Percentiles rank a stretch among this genome's conserved stretches.
These are phyloP conservation scores for Eulithis prunata DNA, from an alignment of 2,888 invertebrate genomes.

Conservation along the genomic window DNA sequence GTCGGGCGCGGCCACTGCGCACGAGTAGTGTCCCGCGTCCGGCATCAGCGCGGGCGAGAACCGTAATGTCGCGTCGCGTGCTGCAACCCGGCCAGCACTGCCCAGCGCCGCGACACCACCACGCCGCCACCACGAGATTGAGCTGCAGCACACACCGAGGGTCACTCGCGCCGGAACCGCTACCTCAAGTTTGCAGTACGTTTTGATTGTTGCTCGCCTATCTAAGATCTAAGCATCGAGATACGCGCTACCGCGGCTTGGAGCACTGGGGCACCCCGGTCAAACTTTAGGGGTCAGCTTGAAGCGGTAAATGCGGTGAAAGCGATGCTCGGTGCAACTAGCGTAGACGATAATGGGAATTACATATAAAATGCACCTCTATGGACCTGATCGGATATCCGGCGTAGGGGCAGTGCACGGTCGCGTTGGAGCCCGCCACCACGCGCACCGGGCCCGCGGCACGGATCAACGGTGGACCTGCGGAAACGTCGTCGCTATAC, in stretches of 20 bases:
- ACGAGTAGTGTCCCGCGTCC: conserved; percentile 91
- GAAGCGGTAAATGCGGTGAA: not conserved
- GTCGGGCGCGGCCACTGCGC: conserved; percentile 88
- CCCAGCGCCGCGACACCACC: conserved; percentile 75
- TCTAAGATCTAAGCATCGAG: too few relatives aligned
- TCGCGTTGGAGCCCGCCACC: conserved; percentile 90
- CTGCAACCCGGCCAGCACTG: conserved; percentile 72
- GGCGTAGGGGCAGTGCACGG: conserved; percentile 92
- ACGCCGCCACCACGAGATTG: conserved; percentile 79
- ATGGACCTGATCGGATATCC: conserved; percentile 91
- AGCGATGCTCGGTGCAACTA: conserved; percentile 11
- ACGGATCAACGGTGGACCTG: conserved; percentile 89
- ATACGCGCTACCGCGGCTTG: not conserved
- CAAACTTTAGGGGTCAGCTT: not conserved
- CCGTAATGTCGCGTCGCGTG: conserved; percentile 63
- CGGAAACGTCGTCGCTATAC: not conserved
- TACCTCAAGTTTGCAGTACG: too few relatives aligned
- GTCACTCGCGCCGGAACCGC: not conserved
- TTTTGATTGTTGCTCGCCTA: too few relatives aligned
- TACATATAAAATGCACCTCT: conserved; percentile 77
- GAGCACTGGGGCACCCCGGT: not conserved
- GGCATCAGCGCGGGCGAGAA: conserved; percentile 70
- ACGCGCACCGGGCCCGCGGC: conserved; percentile 88
- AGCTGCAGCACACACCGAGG: conserved; percentile 54
- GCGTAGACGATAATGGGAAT: conserved; percentile 52